Evolutionary conservation across 2,888 invertebrate genomes (phyloP).

Genomic region (Drosophila antonietae): DNA sequence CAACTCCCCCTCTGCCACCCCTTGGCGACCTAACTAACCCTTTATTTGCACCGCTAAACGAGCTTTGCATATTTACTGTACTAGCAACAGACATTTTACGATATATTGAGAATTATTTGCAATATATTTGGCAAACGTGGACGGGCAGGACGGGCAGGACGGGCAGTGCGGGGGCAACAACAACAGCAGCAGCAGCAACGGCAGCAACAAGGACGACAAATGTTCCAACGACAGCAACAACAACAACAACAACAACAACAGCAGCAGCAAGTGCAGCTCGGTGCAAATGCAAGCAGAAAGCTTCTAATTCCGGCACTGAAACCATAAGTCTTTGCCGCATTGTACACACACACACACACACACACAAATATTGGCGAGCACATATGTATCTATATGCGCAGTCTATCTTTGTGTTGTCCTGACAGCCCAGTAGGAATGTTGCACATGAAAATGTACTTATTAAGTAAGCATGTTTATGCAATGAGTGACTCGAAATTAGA

Average conservation of each 20-base stretch:
- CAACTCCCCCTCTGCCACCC: background rate
- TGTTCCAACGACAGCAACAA: constrained; percentile 70
- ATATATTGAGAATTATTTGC: constrained; percentile 82
- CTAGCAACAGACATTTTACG: constrained; percentile 79
- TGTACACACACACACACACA: constrained; percentile 54
- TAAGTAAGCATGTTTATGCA: background rate
- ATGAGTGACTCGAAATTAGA: background rate
- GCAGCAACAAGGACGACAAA: constrained; percentile 80
- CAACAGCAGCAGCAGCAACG: constrained; percentile 39
- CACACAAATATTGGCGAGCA: constrained; percentile 4
- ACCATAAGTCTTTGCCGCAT: constrained; percentile 81
- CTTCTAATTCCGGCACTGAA: constrained; percentile 80
- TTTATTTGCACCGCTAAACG: constrained; percentile 75
- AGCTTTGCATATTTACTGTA: constrained; percentile 81
- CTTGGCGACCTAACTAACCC: constrained; percentile 20
- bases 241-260: constrained; percentile 34
- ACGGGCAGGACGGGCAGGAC: background rate
- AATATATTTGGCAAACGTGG: constrained; percentile 74
- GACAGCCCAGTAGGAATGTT: constrained; percentile 41
- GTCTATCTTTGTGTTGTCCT: constrained; percentile 23
- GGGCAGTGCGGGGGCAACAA: background rate
- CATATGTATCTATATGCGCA: constrained; percentile 12
- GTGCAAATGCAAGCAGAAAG: constrained; percentile 79
- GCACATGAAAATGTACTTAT: background rate
- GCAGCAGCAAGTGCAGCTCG: constrained; percentile 64